Conservation (phyloP, 2,113 vertebrate genomes). For the Syrmaticus mikado region DNA sequence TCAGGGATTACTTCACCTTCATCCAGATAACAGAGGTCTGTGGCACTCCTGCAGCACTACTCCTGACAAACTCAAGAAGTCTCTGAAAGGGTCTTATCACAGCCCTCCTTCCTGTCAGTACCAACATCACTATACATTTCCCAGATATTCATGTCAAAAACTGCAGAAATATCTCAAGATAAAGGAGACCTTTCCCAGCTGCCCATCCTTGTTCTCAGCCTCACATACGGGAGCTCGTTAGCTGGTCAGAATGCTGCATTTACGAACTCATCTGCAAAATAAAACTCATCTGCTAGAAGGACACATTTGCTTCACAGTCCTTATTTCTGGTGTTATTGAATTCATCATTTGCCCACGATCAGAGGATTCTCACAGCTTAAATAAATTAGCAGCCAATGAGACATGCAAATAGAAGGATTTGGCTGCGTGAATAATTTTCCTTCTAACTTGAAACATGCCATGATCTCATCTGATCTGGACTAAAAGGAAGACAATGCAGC, state of each 20-base stretch:
- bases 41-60: not conserved
- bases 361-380: slow-evolving; percentile 56
- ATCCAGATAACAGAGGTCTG: slow-evolving; percentile 35
- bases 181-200: slow-evolving; percentile 26
- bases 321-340: slow-evolving; percentile 27
- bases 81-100: slow-evolving; percentile 58
- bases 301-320: slow-evolving; percentile 27
- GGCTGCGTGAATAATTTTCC: slow-evolving; percentile 6
- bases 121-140: slow-evolving; percentile 49
- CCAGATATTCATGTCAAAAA: slow-evolving; percentile 42
- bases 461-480: slow-evolving; percentile 32
- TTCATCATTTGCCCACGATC: slow-evolving; percentile 38
- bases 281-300: slow-evolving; percentile 16
- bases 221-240: not conserved
- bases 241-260: not conserved
- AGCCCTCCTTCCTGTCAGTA: slow-evolving; percentile 46
- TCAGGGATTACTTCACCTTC: slow-evolving; percentile 19
- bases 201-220: not conserved
- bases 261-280: not conserved
- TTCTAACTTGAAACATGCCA: not conserved
- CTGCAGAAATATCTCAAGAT: slow-evolving; percentile 59
- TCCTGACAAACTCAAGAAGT: slow-evolving; percentile 72
- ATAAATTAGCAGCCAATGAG: slow-evolving; percentile 47
- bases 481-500: not conserved
- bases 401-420: slow-evolving; percentile 25